Percentiles rank a stretch among this genome's conserved stretches.
These are phyloP conservation scores for Lacerta bilineata DNA, from an alignment of 2,797 vertebrate genomes.

Conservation along the genomic window DNA sequence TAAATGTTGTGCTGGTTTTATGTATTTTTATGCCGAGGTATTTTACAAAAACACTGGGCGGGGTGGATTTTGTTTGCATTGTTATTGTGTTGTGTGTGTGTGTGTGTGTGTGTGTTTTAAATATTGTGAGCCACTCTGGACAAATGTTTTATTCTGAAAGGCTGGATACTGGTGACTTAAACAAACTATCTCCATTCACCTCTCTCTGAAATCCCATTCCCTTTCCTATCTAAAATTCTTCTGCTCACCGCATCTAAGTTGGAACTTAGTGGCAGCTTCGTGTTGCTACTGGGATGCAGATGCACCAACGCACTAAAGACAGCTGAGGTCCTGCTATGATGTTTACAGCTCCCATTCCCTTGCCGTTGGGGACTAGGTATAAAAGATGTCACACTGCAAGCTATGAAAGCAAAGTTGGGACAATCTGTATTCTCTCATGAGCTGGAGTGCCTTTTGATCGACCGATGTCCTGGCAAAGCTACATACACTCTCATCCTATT, in stretches of 20 bases:
- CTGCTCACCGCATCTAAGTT: neutral
- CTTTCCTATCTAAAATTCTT: neutral
- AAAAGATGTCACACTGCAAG: conserved; percentile 15
- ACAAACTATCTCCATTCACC: neutral
- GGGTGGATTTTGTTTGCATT: neutral
- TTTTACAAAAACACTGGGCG: neutral
- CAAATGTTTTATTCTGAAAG: neutral
- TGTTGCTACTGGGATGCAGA: neutral
- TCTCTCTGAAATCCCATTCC: no score
- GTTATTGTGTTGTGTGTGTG: neutral
- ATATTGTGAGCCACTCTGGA: neutral
- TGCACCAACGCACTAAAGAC: neutral
- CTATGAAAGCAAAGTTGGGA: conserved; percentile 33
- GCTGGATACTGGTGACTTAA: neutral
- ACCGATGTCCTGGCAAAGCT: conserved; percentile 23
- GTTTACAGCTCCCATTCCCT: conserved; percentile 7
- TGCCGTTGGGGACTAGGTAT: conserved; percentile 5
- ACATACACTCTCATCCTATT: conserved; percentile 34
- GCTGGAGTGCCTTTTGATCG: conserved; percentile 37
- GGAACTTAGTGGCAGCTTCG: neutral
- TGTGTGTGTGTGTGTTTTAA: neutral
- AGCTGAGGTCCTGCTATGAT: neutral
- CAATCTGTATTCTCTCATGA: conserved; percentile 35
- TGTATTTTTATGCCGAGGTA: neutral
- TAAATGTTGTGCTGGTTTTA: neutral